These are phyloP conservation scores for Chymomyza amoena DNA, from an alignment of 2,888 invertebrate genomes.

Conservation along the genomic window DNA sequence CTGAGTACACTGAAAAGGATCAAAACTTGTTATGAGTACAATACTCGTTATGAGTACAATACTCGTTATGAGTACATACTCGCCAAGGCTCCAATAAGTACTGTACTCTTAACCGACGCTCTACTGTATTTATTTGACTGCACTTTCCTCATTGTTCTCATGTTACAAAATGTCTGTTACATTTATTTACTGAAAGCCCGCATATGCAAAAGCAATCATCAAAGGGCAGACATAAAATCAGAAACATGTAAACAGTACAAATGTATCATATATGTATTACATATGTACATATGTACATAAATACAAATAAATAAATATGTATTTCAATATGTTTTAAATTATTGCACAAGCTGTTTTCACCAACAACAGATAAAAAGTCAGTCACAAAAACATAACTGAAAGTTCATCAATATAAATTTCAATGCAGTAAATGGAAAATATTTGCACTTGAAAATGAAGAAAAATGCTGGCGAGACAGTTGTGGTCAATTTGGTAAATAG, in stretches of 20 bases:
- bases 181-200: conserved; percentile 43
- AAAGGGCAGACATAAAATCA: neutral
- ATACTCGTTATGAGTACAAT: neutral
- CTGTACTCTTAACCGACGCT: neutral
- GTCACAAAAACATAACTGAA: conserved; percentile 13
- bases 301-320: neutral
- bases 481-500: conserved; percentile 1
- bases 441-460: conserved; percentile 46
- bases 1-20: too few species aligned
- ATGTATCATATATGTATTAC: neutral
- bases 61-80: neutral
- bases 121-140: neutral
- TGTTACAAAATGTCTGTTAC: conserved; percentile 20
- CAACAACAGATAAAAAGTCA: neutral
- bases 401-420: conserved; percentile 65
- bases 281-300: neutral
- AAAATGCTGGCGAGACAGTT: conserved; percentile 33
- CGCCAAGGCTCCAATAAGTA: neutral
- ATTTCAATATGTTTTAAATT: neutral
- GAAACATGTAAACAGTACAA: neutral
- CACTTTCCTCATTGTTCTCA: neutral
- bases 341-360: neutral
- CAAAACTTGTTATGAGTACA: too few species aligned
- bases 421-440: conserved; percentile 58
- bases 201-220: conserved; percentile 16